Base-by-base conservation (phyloP, 2,113 vertebrate genomes). In the Nothobranchius furzeri region DNA sequence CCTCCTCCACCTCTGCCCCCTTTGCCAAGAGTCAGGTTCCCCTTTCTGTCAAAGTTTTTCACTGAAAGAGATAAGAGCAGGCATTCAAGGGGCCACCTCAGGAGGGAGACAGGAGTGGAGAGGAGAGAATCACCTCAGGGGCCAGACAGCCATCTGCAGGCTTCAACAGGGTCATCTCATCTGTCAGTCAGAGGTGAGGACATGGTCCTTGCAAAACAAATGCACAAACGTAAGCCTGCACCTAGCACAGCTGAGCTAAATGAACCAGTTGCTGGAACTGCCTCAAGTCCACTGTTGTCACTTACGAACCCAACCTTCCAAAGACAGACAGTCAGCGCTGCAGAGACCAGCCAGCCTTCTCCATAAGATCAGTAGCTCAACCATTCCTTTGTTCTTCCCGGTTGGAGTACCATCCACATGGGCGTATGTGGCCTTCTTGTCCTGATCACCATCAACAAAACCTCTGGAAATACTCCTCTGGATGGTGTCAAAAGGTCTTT, bases 21-120 rank as follows among this genome's bases (percentile, higher is more conserved):
- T 50, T 72, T 57, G 58, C 75, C 61, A 69, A 87, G 87, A 88
- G 85, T 89, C 89, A 85, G 86, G 87, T 90, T 91, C 84, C 85
- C 84, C 79, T 84, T 76, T 88, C 88, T 90, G 84, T 90, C 88
- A 88, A 84, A 86, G 82, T 91, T 85, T 80, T 85, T 82, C 81
- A 59, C 67, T 68, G 59, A 71, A 55, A 76, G 66, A 88, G 89
- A 91, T 88, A 87, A 88, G 86, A 85, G 75, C 75, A 56, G 79
- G 78, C 78, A 70, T 79, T 73, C 75, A 43, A 52, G 77, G 70
- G 84, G 83, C 50, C 68, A 60, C 63, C 49, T 43, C 50, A 70
- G 61, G 61, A 76, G 73, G 51, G 69, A 70, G 71, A 76, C 59
- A 1, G 61, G 46, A 70, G 49, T 20, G 55, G 46, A 65, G 74